Evolutionary conservation across 2,113 vertebrate species (phyloP).

Genomic region (Coptodon rendalli): DNA sequence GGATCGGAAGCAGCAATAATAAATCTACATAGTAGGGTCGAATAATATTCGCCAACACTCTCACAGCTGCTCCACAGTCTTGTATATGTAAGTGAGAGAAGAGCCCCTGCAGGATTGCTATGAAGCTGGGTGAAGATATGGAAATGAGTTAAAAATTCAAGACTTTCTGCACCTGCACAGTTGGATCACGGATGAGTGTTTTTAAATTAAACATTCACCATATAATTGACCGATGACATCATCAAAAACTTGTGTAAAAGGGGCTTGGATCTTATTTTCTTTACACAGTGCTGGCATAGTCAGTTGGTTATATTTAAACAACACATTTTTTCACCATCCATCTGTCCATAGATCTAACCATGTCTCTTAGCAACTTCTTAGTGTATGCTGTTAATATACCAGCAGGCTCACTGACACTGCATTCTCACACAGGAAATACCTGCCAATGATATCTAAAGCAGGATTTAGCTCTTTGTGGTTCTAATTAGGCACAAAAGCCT

Average conservation of each 20-base stretch:
- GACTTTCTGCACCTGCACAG: background rate
- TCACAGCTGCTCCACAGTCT: conserved; percentile 28
- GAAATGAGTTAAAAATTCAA: background rate
- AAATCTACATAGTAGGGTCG: background rate
- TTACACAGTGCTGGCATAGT: background rate
- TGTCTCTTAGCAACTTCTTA: background rate
- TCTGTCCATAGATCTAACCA: background rate
- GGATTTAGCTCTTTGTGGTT: background rate
- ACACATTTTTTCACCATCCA: background rate
- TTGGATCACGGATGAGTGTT: background rate
- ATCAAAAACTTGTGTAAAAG: background rate
- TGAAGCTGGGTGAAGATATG: background rate
- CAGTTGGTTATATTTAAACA: background rate
- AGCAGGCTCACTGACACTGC: background rate
- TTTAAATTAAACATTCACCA: background rate
- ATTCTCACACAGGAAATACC: background rate
- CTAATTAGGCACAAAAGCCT: background rate
- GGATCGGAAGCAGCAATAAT: background rate
- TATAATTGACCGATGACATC: background rate
- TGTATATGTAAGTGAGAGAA: background rate
- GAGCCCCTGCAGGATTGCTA: background rate
- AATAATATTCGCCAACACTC: background rate
- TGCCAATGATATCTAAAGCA: background rate
- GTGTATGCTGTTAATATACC: background rate
- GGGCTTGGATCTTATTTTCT: background rate